Evolutionary conservation across 2,797 vertebrate genomes (phyloP), one percentile per base, ranked within the genome.

Genomic region (Bovichtus diacanthus): DNA sequence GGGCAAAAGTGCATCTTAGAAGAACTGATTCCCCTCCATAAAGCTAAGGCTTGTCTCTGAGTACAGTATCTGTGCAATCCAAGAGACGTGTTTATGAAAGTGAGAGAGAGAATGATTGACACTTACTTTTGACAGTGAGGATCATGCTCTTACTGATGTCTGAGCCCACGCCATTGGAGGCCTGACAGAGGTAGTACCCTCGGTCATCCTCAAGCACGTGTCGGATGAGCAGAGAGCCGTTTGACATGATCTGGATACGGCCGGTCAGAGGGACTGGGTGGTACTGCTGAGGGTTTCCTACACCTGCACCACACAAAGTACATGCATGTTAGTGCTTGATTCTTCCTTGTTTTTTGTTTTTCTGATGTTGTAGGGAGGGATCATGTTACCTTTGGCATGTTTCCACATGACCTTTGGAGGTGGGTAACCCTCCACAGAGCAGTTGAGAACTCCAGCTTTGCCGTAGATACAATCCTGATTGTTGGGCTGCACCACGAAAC

Each of bases 91-190:
- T 70, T 61, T 72, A 64, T 67, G 36, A 84, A 82, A 75, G 73
- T 43, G 62, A 55, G 54, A 65, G 16, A 78, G 47, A 65, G 74
- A 49, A 54, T 78, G 88, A 89, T 46, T 85, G 87, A 82, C 74
- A 93, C 94, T 88, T 85, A 95, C 94, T 95, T 80, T 95, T 95
- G 81, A 99, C 98, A 0, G 98, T 99, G 88, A 99, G 97, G 85
- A 99, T 96, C 98, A 99, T 99, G 94, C 98, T 98, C 91, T 99
- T 99, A 97, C 98, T 99, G 96, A 99, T 99, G 93, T 99, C 98
- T 0, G 98, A 99, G 75, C 98, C 98, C 84, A 99, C 98, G 0
- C 98, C 98, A 6, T 99, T 99, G 95, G 98, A 99, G 93, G 98
- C 98, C 94, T 99, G 98, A 91, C 98, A 99, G 76, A 99, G 96